phyloP scores from a whole-genome alignment of 2,113 vertebrate genomes.

The Aegotheles bennettii region DNA sequence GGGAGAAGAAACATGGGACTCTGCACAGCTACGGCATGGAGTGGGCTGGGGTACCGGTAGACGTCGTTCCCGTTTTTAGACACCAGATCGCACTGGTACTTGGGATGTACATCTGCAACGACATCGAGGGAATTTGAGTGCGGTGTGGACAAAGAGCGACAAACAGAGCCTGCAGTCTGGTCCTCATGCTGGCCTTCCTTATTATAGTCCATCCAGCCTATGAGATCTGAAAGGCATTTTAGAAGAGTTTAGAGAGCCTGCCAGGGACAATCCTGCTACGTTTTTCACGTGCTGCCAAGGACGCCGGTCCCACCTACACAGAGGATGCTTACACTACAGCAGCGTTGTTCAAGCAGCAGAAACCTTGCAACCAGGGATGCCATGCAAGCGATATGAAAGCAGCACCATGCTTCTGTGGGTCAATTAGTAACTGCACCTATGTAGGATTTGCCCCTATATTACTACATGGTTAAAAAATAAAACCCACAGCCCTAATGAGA shows the following conservation, averaged over 20 bases:
- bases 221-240: slow-evolving; percentile 79
- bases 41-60: slow-evolving; percentile 88
- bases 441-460: not conserved
- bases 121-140: slow-evolving; percentile 78
- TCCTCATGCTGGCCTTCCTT: slow-evolving; percentile 80
- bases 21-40: slow-evolving; percentile 88
- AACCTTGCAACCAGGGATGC: not conserved
- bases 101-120: slow-evolving; percentile 80
- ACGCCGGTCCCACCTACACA: not conserved
- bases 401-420: not conserved
- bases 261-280: not conserved
- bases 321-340: not conserved
- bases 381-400: not conserved
- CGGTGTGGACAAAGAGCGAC: slow-evolving; percentile 75
- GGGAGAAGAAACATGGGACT: slow-evolving; percentile 85
- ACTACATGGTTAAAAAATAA: not conserved
- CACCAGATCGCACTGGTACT: slow-evolving; percentile 87
- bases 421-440: not conserved
- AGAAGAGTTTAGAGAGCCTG: slow-evolving; percentile 60
- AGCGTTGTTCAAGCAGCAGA: not conserved
- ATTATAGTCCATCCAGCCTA: slow-evolving; percentile 81
- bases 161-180: slow-evolving; percentile 64
- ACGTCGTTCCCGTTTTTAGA: slow-evolving; percentile 85
- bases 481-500: not conserved
- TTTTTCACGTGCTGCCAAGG: not conserved